These are phyloP conservation scores for Isurus oxyrinchus DNA, from an alignment of 2,113 vertebrate genomes.

Conservation along the genomic window DNA sequence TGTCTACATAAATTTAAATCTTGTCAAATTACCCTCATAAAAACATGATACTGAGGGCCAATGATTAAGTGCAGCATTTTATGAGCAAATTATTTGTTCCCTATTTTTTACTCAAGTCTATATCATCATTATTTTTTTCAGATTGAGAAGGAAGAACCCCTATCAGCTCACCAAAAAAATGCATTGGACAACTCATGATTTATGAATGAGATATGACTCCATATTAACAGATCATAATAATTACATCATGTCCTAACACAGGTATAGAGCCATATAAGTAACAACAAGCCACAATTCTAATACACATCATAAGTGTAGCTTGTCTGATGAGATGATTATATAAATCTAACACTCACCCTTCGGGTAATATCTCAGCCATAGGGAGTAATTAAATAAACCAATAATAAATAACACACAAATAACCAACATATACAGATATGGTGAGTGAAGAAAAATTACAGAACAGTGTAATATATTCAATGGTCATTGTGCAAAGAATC, in stretches of 20 bases:
- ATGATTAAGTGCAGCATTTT: not conserved
- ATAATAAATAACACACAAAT: not conserved
- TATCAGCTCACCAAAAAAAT: not conserved
- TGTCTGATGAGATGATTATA: not conserved
- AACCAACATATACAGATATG: not conserved
- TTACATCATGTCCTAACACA: not conserved
- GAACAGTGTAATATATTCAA: not conserved
- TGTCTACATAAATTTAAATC: not conserved
- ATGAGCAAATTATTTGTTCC: not conserved
- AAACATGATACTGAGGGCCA: not conserved
- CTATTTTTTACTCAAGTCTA: not conserved
- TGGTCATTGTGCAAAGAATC: not conserved
- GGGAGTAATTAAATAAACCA: slow-evolving; percentile 18
- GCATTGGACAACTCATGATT: not conserved
- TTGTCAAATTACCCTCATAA: not conserved
- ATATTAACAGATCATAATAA: not conserved
- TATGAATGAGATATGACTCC: not conserved
- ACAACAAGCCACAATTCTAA: not conserved
- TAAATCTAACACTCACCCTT: not conserved
- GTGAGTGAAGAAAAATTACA: not conserved
- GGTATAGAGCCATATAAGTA: not conserved
- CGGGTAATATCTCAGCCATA: not conserved
- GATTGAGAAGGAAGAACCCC: not conserved
- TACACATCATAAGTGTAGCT: not conserved
- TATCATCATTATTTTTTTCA: not conserved